These are phyloP conservation scores for Gambusia affinis DNA, from an alignment of 2,113 vertebrate genomes.

Conservation along the genomic window DNA sequence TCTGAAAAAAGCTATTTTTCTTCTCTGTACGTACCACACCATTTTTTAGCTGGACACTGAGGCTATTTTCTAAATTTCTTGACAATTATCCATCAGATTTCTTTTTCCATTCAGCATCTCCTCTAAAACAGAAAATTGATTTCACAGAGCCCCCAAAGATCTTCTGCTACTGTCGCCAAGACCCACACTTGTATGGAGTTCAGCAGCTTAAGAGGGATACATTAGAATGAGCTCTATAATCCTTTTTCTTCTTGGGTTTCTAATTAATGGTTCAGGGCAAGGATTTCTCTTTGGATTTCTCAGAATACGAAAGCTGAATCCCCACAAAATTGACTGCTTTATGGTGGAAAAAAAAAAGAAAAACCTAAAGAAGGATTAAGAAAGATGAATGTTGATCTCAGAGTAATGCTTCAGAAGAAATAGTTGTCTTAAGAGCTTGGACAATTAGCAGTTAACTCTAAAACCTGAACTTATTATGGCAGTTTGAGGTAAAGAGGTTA, in stretches of 20 bases:
- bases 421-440: conserved; percentile 12
- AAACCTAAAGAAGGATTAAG: conserved; percentile 40
- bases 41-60: conserved; percentile 9
- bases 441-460: conserved; percentile 18
- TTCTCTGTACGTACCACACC: not conserved
- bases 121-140: conserved; percentile 60
- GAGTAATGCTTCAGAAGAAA: conserved; percentile 29
- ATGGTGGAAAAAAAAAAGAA: not conserved
- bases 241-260: conserved; percentile 57
- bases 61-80: conserved; percentile 24
- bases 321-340: conserved; percentile 11
- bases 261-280: conserved; percentile 63
- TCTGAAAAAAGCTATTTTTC: not conserved
- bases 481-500: conserved; percentile 18
- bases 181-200: conserved; percentile 46
- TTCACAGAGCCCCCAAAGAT: conserved; percentile 51
- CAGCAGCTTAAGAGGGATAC: conserved; percentile 52
- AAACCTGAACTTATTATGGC: not conserved
- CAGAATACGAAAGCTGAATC: conserved; percentile 32
- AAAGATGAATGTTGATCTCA: conserved; percentile 33
- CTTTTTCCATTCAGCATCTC: conserved; percentile 28
- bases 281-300: conserved; percentile 52
- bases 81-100: conserved; percentile 44
- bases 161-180: conserved; percentile 36
- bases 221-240: conserved; percentile 59